phyloP scores from a whole-genome alignment of 2,888 invertebrate species.

The Lucinisca nassula region DNA sequence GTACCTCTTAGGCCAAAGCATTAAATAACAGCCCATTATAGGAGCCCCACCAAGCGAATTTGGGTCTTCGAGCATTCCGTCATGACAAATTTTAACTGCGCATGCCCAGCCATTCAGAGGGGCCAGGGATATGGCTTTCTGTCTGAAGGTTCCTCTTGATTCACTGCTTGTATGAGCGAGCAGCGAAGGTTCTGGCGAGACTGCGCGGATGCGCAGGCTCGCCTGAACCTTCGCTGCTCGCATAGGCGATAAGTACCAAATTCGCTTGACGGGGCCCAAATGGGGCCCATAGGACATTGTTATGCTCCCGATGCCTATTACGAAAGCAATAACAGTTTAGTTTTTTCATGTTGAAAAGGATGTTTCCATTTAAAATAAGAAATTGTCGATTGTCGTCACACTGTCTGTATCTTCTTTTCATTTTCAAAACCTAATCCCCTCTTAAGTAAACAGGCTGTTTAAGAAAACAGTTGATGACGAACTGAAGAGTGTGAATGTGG shows the following conservation, averaged over 20 bases:
- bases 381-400: constrained; percentile 75
- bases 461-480: neutral
- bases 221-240: no score
- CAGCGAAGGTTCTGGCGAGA: no score
- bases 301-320: constrained; percentile 35
- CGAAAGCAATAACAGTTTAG: constrained; percentile 50
- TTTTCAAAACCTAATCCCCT: constrained; percentile 72
- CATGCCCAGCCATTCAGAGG: no score
- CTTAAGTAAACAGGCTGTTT: constrained; percentile 70
- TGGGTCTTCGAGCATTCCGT: no score
- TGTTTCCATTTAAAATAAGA: constrained; percentile 55
- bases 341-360: constrained; percentile 60
- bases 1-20: neutral
- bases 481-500: neutral
- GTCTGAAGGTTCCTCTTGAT: no score
- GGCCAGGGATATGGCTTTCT: no score
- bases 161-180: no score
- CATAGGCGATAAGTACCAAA: no score
- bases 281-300: neutral
- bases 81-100: no score
- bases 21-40: neutral
- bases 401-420: constrained; percentile 74
- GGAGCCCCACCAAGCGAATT: no score
- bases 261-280: no score
- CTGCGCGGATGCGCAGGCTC: no score